Evolutionary conservation across 2,888 invertebrate genomes (phyloP).

Genomic region (Perizoma affinitatum): DNA sequence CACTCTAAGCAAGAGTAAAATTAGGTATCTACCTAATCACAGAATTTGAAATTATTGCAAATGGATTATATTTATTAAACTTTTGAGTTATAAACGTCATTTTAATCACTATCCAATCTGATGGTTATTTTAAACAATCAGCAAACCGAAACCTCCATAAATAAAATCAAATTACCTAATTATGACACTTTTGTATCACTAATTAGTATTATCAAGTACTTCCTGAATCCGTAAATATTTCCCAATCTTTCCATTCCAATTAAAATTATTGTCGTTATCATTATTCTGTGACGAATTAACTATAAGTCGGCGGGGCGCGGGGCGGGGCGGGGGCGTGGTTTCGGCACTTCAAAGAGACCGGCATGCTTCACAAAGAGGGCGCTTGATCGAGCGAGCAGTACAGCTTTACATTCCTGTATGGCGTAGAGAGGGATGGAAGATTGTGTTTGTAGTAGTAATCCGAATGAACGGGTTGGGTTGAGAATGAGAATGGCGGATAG

Average conservation of each 20-base stretch:
- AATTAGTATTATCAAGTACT: constrained; percentile 32
- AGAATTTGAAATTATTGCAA: background rate
- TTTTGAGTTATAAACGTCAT: background rate
- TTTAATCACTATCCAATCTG: background rate
- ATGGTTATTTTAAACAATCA: constrained; percentile 9
- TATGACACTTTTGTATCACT: constrained; percentile 28
- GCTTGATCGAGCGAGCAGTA: constrained; percentile 63
- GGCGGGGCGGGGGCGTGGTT: constrained; percentile 68
- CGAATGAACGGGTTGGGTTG: constrained; percentile 58
- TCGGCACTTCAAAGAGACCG: constrained; percentile 73
- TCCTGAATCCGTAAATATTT: constrained; percentile 49
- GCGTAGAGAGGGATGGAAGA: constrained; percentile 49
- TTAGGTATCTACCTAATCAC: background rate
- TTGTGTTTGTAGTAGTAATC: constrained; percentile 74
- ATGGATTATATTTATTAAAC: background rate
- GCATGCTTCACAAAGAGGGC: constrained; percentile 68
- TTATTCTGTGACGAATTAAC: constrained; percentile 79
- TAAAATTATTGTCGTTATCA: constrained; percentile 81
- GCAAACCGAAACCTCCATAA: constrained; percentile 12
- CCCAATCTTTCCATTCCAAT: constrained; percentile 69
- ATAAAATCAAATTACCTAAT: constrained; percentile 24
- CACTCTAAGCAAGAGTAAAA: too few relatives aligned
- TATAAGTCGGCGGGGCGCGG: constrained; percentile 49
- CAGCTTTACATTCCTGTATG: constrained; percentile 9
- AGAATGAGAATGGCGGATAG: constrained; percentile 62